Evolutionary conservation across 2,888 invertebrate species (phyloP), one percentile per base, ranked within the genome.

Genomic region (Ichneumoninae sp.): DNA sequence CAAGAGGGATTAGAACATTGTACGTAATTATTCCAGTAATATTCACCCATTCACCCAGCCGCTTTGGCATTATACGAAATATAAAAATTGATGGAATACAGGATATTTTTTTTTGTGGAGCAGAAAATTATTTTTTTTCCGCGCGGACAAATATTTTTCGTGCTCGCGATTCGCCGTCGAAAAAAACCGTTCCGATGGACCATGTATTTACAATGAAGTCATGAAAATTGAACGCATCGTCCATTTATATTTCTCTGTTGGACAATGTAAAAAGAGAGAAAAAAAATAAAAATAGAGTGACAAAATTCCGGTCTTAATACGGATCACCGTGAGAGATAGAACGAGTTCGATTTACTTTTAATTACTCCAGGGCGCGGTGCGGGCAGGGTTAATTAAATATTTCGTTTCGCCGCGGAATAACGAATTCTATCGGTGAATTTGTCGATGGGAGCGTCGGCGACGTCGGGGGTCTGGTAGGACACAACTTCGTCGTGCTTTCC

Each of bases 381-480:
- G 44, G 33, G 7, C 52, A n/a, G 22, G 80, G 68, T 74, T 80
- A 80, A 80, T 80, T 74, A 80, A 80, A 80, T 80, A 80, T 80
- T 80, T 74, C 74, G 80, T 68, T 74, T 68, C 26, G 47, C 57
- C 68, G 44, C 1, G 62, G 10, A 80, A 74, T 80, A 80, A 74
- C 80, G 80, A 80, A 80, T 80, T 74, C 68, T 66, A 80, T 74
- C 68, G 47, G 47, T 10, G 74, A 74, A 68, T 74, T 80, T 40
- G 68, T 22, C 19, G 33, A n/a, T 22, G 22, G 65, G 54, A 6
- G 57, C 22, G 26, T 16, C 30, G 40, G 57, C 70, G 33, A 69
- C 44, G 78, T 78, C 50, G 69, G n/a, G 40, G 10, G n/a, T 33
- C 62, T 1, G 16, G n/a, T 62, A 13, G 62, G 30, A 33, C 62